Evolutionary conservation across 2,888 invertebrate genomes (phyloP).

Genomic region (Rotaria macrura): DNA sequence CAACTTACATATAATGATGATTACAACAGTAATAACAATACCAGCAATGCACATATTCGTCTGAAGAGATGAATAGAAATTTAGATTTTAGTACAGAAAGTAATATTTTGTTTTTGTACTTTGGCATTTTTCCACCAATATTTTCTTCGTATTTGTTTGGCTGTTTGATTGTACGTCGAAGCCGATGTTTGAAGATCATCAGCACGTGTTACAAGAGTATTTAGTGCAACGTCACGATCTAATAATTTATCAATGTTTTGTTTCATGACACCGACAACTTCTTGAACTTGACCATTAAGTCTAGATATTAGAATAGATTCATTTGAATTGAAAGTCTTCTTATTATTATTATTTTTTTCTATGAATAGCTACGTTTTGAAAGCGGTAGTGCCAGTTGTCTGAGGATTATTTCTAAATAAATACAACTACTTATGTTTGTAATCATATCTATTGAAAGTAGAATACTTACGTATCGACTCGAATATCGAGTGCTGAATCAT

Average conservation of each 20-base stretch:
- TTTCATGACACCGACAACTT: constrained; percentile 33
- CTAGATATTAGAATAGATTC: too few relatives aligned
- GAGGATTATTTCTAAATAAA: not conserved
- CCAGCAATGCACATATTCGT: not conserved
- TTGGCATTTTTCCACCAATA: not conserved
- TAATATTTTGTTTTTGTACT: too few relatives aligned
- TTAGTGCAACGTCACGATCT: constrained; percentile 28
- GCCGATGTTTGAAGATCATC: not conserved
- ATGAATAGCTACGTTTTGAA: not conserved
- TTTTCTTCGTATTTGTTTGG: not conserved
- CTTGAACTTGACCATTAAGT: constrained; percentile 30
- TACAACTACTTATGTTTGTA: not conserved
- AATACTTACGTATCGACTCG: not conserved
- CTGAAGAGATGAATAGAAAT: not conserved
- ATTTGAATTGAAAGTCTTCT: too few relatives aligned
- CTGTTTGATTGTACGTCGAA: not conserved
- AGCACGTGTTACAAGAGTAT: not conserved
- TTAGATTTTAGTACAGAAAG: too few relatives aligned
- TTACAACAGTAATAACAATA: not conserved
- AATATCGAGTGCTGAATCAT: constrained; percentile 1
- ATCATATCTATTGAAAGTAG: too few relatives aligned
- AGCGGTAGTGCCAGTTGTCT: not conserved
- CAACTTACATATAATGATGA: not conserved
- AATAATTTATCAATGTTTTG: constrained; percentile 30
- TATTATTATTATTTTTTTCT: not conserved